phyloP scores from a whole-genome alignment of 2,113 vertebrate species.

The Pterophyllum scalare region DNA sequence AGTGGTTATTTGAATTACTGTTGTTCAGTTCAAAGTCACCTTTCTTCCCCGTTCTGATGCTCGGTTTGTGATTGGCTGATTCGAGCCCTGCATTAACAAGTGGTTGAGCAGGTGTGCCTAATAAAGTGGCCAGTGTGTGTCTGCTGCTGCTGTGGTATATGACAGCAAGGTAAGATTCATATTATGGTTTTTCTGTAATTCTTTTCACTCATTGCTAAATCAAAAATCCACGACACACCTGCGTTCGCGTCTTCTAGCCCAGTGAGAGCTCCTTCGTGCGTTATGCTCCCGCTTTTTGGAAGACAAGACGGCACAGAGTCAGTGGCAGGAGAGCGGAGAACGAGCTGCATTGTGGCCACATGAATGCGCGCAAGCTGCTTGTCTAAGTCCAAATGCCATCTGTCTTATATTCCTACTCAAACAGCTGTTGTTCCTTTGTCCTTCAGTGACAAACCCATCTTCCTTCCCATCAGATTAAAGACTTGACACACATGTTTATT shows the following conservation, averaged over 20 bases:
- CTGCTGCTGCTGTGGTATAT: not conserved
- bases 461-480: not conserved
- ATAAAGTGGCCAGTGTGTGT: not conserved
- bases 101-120: not conserved
- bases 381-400: slow-evolving; percentile 29
- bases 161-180: not conserved
- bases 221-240: not conserved
- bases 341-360: slow-evolving; percentile 10
- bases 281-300: not conserved
- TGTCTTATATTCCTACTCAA: slow-evolving; percentile 14
- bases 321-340: slow-evolving; percentile 15
- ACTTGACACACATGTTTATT: slow-evolving; percentile 2
- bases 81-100: not conserved
- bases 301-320: slow-evolving; percentile 1
- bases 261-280: not conserved
- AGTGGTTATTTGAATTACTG: too few species aligned
- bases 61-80: not conserved
- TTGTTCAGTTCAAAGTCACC: not conserved
- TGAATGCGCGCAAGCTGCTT: slow-evolving; percentile 42
- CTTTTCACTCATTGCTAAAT: not conserved
- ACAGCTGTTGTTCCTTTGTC: slow-evolving; percentile 29
- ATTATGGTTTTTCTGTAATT: not conserved
- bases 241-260: not conserved
- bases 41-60: not conserved
- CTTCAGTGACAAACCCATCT: slow-evolving; percentile 23